Base-by-base conservation (phyloP, 2,797 vertebrate species). In the Alfaro cultratus region DNA sequence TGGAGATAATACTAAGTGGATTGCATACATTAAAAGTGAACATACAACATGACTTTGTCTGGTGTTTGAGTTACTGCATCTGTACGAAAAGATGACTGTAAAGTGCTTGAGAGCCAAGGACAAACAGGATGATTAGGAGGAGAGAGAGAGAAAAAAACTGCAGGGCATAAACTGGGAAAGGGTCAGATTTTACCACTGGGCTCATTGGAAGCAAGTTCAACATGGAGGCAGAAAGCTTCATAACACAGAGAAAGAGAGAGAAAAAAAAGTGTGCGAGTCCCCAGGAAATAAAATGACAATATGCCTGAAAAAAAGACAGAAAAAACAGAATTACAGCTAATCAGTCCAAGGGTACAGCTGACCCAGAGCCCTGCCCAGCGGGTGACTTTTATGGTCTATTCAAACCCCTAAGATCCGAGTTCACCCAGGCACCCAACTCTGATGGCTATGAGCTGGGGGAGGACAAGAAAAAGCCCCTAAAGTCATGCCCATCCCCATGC, bases 361-460 rank as follows among this genome's bases (percentile, higher is more conserved):
- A 84, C 83, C 83, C 86, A 86, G 85, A 88, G 88, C 78, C 71
- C 79, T 80, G 82, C 83, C 79, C 80, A 84, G 53, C 74, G 82
- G 86, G 49, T 46, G 78, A 88, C 76, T 76, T 85, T 79, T 86
- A 74, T 51, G 72, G 75, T 82, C 84, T 77, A 68, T 83, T 68
- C 73, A 83, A 80, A 80, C 81, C 83, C 83, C 83, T 78, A 10
- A 16, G 73, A 79, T 67, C 2, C n/a, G 6, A 49, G 68, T 95
- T 99, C 96, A 99, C 92, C 98, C 98, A 86, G 97, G 98, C 92
- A 99, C 98, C 98, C 98, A 99, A 95, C 97, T 98, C 94, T 98
- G 98, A 96, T 96, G 97, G 96, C 96, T 97, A 96, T 98, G 97
- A 95, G 97, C 96, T 94, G 97, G 95, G 91, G 96, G 97, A 95